Conservation (phyloP, 2,797 vertebrate genomes). For the Alectoris magna region DNA sequence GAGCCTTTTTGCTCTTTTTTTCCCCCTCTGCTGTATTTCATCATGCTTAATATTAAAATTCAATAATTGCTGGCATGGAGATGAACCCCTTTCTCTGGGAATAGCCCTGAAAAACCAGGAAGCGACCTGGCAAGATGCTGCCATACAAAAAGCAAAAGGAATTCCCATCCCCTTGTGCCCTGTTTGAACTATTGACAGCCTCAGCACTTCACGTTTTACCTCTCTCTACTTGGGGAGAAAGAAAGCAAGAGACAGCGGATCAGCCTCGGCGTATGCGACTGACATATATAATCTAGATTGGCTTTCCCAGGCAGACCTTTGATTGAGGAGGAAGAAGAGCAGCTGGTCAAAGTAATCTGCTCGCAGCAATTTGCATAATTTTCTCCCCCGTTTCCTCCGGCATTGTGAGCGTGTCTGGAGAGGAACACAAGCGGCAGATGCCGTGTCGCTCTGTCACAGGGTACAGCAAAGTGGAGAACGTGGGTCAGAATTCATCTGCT, state of each 20-base stretch:
- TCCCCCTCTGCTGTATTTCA: slow-evolving; percentile 3
- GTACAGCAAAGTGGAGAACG: slow-evolving; percentile 71
- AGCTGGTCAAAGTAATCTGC: slow-evolving; percentile 80
- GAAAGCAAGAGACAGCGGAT: neutral
- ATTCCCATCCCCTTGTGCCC: slow-evolving; percentile 4
- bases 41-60: slow-evolving; percentile 58
- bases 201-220: neutral
- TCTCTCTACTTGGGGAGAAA: slow-evolving; percentile 21
- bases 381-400: slow-evolving; percentile 78
- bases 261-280: neutral
- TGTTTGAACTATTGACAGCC: neutral
- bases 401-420: slow-evolving; percentile 76
- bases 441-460: slow-evolving; percentile 62
- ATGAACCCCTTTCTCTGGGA: neutral
- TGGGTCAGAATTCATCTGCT: slow-evolving; percentile 84
- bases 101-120: neutral
- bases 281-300: slow-evolving; percentile 72
- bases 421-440: slow-evolving; percentile 77
- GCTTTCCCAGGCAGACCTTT: slow-evolving; percentile 67
- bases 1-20: slow-evolving; percentile 10
- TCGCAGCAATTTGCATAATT: slow-evolving; percentile 80
- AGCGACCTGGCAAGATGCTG: neutral
- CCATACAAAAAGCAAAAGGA: neutral
- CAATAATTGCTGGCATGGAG: slow-evolving; percentile 15
- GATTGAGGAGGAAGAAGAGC: slow-evolving; percentile 77